Base-by-base conservation (phyloP, 2,888 invertebrate genomes). In the Oscheius myriophilus region DNA sequence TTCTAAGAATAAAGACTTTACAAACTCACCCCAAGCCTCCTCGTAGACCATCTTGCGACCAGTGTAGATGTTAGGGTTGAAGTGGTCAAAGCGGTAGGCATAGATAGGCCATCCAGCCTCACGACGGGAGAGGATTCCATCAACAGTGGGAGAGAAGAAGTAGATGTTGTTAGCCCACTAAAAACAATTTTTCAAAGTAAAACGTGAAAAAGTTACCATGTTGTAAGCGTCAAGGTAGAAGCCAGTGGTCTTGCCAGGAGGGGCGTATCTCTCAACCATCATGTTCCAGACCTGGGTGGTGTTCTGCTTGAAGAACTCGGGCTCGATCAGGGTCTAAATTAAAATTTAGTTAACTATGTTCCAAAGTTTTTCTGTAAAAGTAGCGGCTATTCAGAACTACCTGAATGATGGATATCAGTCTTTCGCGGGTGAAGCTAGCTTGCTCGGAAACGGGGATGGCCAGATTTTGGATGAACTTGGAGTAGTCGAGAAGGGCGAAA, bases 401-500 rank as follows among this genome's bases (percentile, higher is more conserved):
- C 18, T 23, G 18, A 23, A 49, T 49, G 11, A 18, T 21, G 23
- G 49, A 49, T 11, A 21, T 23, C 18, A 49, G 49, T 21, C 18
- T 23, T 21, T 16, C 18, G 18, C 49, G 49, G 23, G 49, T 49
- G 49, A 49, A 49, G 49, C 23, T 49, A 21, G 21, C 49, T 49
- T 49, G 49, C 18, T 11, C 11, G 18, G 49, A 23, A 18, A 49
- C 23, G 18, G 54, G 39, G 25, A 54, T 54, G 54, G 26, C n/a
- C 39, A 54, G n/a, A 16, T 58, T 58, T 9, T 58, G 58, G 23
- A 58, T 58, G 43, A 43, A 58, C 39, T 33, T 33, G 39, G 58
- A 58, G 43, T 58, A 58, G 14, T 41, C 58, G 18, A 58, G 14
- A 3, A 58, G 14, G 7, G n/a, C 58, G 46, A 78, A 78, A 68